Evolutionary conservation across 92 coral and sea anemone species (phyloP).

Genomic region (Plumapathes pennacea): DNA sequence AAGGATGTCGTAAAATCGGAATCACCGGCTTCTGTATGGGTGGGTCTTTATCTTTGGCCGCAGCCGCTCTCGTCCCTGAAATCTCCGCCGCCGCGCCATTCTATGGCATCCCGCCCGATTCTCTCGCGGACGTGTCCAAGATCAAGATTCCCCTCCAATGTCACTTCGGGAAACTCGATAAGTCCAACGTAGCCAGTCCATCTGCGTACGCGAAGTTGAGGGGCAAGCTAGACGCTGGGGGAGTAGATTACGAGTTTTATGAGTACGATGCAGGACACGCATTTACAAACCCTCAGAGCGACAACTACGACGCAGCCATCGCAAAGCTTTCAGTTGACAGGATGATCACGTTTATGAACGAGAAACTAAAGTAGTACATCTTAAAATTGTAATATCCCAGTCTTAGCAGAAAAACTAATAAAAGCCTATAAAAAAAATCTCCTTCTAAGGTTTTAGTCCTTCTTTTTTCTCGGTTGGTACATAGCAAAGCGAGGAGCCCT

Average conservation of each 20-base stretch:
- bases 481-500: too few relatives aligned
- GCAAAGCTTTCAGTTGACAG: conserved; percentile 66
- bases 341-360: conserved; percentile 85
- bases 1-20: conserved; percentile 89
- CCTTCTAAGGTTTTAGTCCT: too few relatives aligned
- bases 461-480: too few relatives aligned
- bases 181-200: conserved; percentile 61
- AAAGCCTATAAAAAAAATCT: too few relatives aligned
- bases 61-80: conserved; percentile 83
- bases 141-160: conserved; percentile 90
- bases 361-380: conserved; percentile 54
- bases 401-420: too few relatives aligned
- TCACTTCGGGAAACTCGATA: conserved; percentile 81
- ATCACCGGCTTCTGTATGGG: conserved; percentile 99
- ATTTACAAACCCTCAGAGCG: conserved; percentile 72
- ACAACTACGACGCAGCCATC: conserved; percentile 48
- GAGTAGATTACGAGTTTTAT: conserved; percentile 54
- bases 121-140: conserved; percentile 67
- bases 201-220: conserved; percentile 53
- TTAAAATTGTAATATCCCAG: too few relatives aligned
- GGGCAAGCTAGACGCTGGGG: conserved; percentile 69
- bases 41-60: conserved; percentile 84
- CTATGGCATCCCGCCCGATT: conserved; percentile 79
- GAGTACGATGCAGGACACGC: conserved; percentile 84
- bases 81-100: conserved; percentile 96